phyloP scores from a whole-genome alignment of 1,140 invertebrate species.

The Camponotus floridanus region DNA sequence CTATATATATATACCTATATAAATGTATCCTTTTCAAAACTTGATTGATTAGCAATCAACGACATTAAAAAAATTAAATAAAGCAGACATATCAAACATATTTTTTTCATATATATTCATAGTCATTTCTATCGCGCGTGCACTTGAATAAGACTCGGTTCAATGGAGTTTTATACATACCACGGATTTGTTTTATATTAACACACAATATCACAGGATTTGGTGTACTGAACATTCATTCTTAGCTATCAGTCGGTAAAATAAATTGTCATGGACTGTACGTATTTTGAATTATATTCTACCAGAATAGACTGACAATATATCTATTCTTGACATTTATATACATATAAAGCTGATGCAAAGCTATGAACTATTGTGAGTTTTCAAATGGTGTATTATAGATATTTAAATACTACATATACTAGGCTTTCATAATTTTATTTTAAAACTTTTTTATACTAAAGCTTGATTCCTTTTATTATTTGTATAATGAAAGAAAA shows the following conservation, averaged over 20 bases:
- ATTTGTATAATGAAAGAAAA: neutral
- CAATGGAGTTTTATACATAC: constrained; percentile 42
- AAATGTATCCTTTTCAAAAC: constrained; percentile 1
- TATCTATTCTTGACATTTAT: constrained; percentile 51
- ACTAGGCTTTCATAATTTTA: constrained; percentile 11
- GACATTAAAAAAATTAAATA: constrained; percentile 50
- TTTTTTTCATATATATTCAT: constrained; percentile 27
- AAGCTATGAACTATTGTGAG: constrained; percentile 32
- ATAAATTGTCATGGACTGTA: constrained; percentile 63
- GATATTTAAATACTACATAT: constrained; percentile 23
- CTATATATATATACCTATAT: neutral
- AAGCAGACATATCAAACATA: constrained; percentile 22
- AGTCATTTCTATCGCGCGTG: constrained; percentile 40
- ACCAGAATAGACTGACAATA: constrained; percentile 52
- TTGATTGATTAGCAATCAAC: constrained; percentile 44
- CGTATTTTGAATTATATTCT: constrained; percentile 63
- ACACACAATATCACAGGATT: constrained; percentile 56
- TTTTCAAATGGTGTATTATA: constrained; percentile 13
- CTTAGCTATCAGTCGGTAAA: constrained; percentile 59
- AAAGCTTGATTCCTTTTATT: neutral
- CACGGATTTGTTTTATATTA: constrained; percentile 62
- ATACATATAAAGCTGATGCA: constrained; percentile 32
- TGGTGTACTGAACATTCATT: constrained; percentile 59
- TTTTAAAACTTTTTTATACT: neutral
- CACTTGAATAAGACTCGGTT: constrained; percentile 58